Conservation (phyloP, 1,140 invertebrate species). For the Sweltsa coloradensis region DNA sequence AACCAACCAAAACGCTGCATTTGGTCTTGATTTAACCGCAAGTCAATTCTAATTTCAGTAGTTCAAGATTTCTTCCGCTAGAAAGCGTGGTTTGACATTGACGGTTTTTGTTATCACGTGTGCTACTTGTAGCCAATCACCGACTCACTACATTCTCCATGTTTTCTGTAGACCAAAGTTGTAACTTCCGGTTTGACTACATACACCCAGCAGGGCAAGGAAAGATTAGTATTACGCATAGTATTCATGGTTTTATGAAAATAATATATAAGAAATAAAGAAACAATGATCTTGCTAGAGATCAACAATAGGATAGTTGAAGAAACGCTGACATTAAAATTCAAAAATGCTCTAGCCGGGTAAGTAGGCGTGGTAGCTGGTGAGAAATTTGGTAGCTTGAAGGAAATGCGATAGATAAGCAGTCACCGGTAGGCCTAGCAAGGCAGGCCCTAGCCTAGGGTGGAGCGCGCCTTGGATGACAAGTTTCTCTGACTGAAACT, state of each 20-base stretch:
- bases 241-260: constrained; percentile 12
- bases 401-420: too few relatives aligned
- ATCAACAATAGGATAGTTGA: constrained; percentile 97
- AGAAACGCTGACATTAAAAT: constrained; percentile 88
- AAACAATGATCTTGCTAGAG: constrained; percentile 91
- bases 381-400: too few relatives aligned
- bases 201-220: constrained; percentile 10
- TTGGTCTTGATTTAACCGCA: too few relatives aligned
- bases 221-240: constrained; percentile 6
- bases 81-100: too few relatives aligned
- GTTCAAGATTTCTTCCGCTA: too few relatives aligned
- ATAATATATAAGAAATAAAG: not conserved
- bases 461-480: too few relatives aligned
- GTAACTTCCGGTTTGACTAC: constrained; percentile 8
- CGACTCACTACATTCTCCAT: not conserved
- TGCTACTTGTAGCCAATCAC: not conserved
- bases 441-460: too few relatives aligned
- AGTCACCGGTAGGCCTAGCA: too few relatives aligned
- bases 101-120: not conserved
- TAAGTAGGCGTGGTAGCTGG: constrained; percentile 60
- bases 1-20: too few relatives aligned
- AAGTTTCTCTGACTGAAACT: too few relatives aligned
- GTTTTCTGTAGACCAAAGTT: too few relatives aligned
- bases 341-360: constrained; percentile 89
- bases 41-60: too few relatives aligned